Conservation (phyloP, 2,888 invertebrate species). For the Dynastes maya region DNA sequence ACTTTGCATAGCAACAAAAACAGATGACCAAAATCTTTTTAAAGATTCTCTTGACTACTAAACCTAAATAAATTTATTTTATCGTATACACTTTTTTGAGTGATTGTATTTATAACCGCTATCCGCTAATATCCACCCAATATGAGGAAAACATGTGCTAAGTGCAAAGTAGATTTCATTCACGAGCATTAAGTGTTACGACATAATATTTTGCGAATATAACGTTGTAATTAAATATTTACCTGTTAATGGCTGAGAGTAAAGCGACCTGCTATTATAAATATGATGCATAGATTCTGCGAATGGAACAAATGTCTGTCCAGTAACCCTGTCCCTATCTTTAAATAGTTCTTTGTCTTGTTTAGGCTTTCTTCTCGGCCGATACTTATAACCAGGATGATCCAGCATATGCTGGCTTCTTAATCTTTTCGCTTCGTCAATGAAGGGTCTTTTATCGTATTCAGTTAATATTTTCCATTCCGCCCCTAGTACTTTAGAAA, state of each 20-base stretch:
- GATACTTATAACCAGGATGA: conserved; percentile 69
- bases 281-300: conserved; percentile 36
- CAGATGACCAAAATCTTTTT: no score
- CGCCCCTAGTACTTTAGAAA: conserved; percentile 86
- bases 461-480: conserved; percentile 90
- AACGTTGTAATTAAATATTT: neutral
- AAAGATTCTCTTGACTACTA: no score
- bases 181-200: no score
- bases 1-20: no score
- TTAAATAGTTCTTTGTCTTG: conserved; percentile 56
- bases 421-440: conserved; percentile 86
- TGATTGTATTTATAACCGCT: no score
- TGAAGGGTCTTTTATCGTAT: conserved; percentile 87
- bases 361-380: conserved; percentile 67
- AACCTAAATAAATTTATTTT: no score
- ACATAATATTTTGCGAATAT: no score
- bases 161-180: neutral
- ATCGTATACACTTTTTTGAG: no score
- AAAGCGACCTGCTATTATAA: conserved; percentile 22
- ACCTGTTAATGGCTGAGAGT: conserved; percentile 41
- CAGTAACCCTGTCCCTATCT: conserved; percentile 45
- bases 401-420: conserved; percentile 69
- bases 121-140: no score
- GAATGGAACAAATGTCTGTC: conserved; percentile 28
- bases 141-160: no score